These are phyloP conservation scores for Globia sparganii DNA, from an alignment of 2,888 invertebrate genomes.

Conservation along the genomic window DNA sequence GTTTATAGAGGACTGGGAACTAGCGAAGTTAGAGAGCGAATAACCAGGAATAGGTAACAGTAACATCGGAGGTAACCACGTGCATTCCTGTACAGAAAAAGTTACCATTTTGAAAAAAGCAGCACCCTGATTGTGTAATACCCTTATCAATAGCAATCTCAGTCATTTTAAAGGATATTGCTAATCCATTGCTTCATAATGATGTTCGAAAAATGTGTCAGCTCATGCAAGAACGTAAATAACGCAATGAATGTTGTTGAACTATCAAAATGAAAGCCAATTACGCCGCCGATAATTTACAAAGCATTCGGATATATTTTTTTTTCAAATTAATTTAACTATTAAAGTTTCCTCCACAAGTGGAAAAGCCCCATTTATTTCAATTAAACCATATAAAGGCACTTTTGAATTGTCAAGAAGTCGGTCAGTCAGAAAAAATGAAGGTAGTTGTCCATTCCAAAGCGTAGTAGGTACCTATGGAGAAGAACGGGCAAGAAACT, in stretches of 20 bases:
- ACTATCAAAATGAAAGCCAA: not conserved
- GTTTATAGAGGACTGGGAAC: constrained; percentile 48
- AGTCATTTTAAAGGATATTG: no score
- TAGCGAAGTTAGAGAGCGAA: constrained; percentile 50
- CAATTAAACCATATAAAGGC: no score
- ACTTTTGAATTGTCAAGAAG: no score
- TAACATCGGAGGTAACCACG: constrained; percentile 38
- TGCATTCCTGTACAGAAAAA: constrained; percentile 17
- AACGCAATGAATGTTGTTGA: not conserved
- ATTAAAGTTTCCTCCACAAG: not conserved
- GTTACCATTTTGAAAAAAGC: not conserved
- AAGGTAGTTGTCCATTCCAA: no score
- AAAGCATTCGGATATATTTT: not conserved
- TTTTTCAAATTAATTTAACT: not conserved
- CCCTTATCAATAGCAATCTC: no score
- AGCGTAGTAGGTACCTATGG: no score
- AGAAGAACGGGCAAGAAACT: no score
- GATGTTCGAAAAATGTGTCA: no score
- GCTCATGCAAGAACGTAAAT: not conserved
- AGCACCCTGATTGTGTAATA: no score
- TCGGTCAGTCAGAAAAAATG: no score
- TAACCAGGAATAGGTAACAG: constrained; percentile 25
- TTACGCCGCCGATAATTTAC: no score
- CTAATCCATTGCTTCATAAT: no score
- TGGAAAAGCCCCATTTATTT: not conserved